Evolutionary conservation across 1,140 invertebrate species (phyloP).

Genomic region (Plectrocnemia conspersa): DNA sequence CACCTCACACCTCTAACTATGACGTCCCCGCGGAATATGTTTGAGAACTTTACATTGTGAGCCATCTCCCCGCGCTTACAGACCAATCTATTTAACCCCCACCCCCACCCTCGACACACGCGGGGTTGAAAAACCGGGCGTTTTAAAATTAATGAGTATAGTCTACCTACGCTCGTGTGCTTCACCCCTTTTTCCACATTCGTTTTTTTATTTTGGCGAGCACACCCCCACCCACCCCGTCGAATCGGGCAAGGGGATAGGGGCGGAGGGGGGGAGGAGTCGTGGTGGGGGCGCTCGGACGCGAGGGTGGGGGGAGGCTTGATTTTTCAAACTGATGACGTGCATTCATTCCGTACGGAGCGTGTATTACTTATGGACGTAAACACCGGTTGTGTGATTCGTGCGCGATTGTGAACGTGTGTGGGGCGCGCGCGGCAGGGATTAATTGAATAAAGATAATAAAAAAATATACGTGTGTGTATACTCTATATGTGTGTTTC

Average conservation of each 20-base stretch:
- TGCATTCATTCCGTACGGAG: conserved; percentile 54
- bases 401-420: conserved; percentile 2
- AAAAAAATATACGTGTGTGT: neutral
- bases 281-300: conserved; percentile 18
- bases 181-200: conserved; percentile 35
- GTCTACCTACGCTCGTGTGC: conserved; percentile 33
- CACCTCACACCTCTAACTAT: too few relatives aligned
- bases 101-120: conserved; percentile 36
- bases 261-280: conserved; percentile 21
- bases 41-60: too few relatives aligned
- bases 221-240: conserved; percentile 17
- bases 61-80: conserved; percentile 43
- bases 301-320: conserved; percentile 41
- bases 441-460: conserved; percentile 9
- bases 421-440: neutral
- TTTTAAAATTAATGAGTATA: conserved; percentile 58
- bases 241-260: conserved; percentile 1
- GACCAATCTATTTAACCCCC: conserved; percentile 50
- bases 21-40: too few relatives aligned
- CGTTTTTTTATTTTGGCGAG: conserved; percentile 32
- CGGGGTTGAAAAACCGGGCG: conserved; percentile 53
- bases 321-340: conserved; percentile 58
- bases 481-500: too few relatives aligned
- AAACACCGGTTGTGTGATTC: conserved; percentile 18
- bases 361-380: conserved; percentile 37